Evolutionary conservation across 1,140 invertebrate genomes (phyloP).

Genomic region (Nasonia longicornis): DNA sequence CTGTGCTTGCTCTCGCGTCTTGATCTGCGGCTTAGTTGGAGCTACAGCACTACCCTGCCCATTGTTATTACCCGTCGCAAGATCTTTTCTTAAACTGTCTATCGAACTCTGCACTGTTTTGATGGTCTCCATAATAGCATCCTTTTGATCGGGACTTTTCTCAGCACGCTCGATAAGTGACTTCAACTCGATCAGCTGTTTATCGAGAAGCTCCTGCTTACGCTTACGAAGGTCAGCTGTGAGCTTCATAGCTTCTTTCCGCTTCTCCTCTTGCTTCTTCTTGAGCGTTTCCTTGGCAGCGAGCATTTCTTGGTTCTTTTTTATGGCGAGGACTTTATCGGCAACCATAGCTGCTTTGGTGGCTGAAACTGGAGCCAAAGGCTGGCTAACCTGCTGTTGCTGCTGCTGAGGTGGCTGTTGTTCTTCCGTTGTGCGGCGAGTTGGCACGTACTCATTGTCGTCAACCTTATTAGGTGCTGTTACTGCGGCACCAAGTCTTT

Average conservation of each 20-base stretch:
- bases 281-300: slow-evolving; percentile 74
- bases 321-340: slow-evolving; percentile 71
- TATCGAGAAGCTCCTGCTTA: slow-evolving; percentile 83
- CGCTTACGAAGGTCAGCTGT: slow-evolving; percentile 81
- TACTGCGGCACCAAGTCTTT: slow-evolving; percentile 61
- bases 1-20: slow-evolving; percentile 77
- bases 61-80: slow-evolving; percentile 67
- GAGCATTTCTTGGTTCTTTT: slow-evolving; percentile 75
- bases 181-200: slow-evolving; percentile 83
- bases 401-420: slow-evolving; percentile 38
- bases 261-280: slow-evolving; percentile 77
- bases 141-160: slow-evolving; percentile 78
- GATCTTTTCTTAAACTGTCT: slow-evolving; percentile 79
- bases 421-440: slow-evolving; percentile 62
- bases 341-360: slow-evolving; percentile 47
- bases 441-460: slow-evolving; percentile 66
- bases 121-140: slow-evolving; percentile 78
- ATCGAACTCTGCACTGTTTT: slow-evolving; percentile 82
- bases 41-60: slow-evolving; percentile 55
- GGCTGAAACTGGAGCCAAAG: slow-evolving; percentile 50
- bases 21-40: slow-evolving; percentile 53
- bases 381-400: slow-evolving; percentile 45
- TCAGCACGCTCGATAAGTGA: slow-evolving; percentile 81
- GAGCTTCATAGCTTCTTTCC: slow-evolving; percentile 78
- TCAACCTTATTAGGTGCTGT: slow-evolving; percentile 56